phyloP scores from a whole-genome alignment of 92 coral and sea anemone genomes.

The Siderastrea siderea region DNA sequence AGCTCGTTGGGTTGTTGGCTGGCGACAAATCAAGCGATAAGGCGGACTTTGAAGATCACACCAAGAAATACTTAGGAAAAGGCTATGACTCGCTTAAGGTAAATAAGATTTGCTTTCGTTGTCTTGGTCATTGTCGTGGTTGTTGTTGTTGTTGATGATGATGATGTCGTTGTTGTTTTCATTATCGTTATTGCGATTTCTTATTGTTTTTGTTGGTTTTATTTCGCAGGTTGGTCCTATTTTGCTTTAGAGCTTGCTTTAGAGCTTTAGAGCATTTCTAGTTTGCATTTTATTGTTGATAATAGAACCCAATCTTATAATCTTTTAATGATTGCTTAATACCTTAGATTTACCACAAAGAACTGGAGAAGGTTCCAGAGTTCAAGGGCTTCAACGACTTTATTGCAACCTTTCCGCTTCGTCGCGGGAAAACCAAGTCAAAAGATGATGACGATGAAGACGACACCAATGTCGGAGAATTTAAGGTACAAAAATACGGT shows the following conservation, averaged over 20 bases:
- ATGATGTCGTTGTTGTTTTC: background rate
- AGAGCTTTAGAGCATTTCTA: too few species aligned
- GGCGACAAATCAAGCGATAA: slow-evolving; percentile 68
- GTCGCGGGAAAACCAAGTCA: slow-evolving; percentile 91
- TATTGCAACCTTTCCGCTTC: slow-evolving; percentile 85
- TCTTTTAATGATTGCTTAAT: background rate
- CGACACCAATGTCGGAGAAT: slow-evolving; percentile 87
- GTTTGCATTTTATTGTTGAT: background rate
- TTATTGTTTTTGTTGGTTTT: background rate
- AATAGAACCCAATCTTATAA: background rate
- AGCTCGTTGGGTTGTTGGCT: slow-evolving; percentile 67
- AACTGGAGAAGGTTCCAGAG: slow-evolving; percentile 90
- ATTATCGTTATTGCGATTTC: background rate
- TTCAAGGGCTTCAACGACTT: slow-evolving; percentile 88
- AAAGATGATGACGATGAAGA: slow-evolving; percentile 86
- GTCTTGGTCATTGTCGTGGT: background rate
- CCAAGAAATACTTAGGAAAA: slow-evolving; percentile 72
- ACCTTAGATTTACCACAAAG: slow-evolving; percentile 83
- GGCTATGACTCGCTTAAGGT: slow-evolving; percentile 91
- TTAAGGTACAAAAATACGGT: slow-evolving; percentile 73
- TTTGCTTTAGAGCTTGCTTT: too few species aligned
- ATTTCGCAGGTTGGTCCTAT: too few species aligned
- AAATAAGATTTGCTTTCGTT: background rate
- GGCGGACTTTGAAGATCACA: slow-evolving; percentile 67
- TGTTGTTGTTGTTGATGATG: background rate